These are phyloP conservation scores for Choloepus hoffmanni DNA, from an alignment of 2,113 vertebrate species.

Conservation along the genomic window DNA sequence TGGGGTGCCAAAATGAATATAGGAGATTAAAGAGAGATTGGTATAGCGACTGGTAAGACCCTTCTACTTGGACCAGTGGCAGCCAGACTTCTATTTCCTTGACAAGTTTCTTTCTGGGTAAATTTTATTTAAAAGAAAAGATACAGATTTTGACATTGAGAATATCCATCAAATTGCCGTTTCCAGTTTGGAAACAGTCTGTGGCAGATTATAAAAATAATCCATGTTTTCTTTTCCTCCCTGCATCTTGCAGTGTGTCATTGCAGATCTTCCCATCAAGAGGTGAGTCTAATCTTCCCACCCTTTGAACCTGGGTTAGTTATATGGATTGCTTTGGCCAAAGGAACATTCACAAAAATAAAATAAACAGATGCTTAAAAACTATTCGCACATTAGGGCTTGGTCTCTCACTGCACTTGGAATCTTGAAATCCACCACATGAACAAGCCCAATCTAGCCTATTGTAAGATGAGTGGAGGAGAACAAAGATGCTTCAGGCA, in stretches of 20 bases:
- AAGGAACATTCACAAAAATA: slow-evolving; percentile 34
- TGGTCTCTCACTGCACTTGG: not conserved
- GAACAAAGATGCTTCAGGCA: not conserved
- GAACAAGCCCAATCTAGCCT: not conserved
- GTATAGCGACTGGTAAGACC: not conserved
- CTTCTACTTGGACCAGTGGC: not conserved
- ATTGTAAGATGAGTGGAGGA: not conserved
- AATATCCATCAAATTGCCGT: not conserved
- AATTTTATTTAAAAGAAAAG: not conserved
- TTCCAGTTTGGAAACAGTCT: slow-evolving; percentile 40
- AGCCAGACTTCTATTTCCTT: not conserved
- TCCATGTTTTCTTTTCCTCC: not conserved
- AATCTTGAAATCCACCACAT: not conserved
- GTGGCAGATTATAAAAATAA: slow-evolving; percentile 44
- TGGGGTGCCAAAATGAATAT: not conserved
- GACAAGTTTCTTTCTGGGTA: not conserved
- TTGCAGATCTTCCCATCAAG: not conserved
- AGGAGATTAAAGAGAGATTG: slow-evolving; percentile 3
- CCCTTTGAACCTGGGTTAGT: not conserved
- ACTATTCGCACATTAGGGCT: not conserved
- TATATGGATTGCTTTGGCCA: slow-evolving; percentile 45
- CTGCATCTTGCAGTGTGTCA: not conserved
- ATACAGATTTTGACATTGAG: slow-evolving; percentile 20
- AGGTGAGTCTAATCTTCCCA: not conserved
- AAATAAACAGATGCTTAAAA: slow-evolving; percentile 60